Conservation (phyloP, 2,888 invertebrate species). For the Ligdia adustata region DNA sequence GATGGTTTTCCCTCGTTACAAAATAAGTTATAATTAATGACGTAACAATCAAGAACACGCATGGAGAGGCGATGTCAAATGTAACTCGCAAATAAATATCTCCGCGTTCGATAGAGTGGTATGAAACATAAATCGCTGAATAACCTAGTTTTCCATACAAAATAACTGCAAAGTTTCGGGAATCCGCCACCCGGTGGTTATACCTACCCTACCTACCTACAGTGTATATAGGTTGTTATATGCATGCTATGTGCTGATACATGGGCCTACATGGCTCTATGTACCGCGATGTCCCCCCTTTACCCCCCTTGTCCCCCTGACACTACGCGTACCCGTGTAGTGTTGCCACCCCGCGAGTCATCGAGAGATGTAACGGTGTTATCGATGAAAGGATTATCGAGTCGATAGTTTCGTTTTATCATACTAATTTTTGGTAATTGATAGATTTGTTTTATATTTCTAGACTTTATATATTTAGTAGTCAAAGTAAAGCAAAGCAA, state of each 20-base stretch:
- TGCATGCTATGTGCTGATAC: slow-evolving; percentile 72
- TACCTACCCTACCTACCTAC: slow-evolving; percentile 54
- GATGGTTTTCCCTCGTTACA: no score
- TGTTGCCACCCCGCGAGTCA: slow-evolving; percentile 74
- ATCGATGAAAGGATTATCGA: slow-evolving; percentile 57
- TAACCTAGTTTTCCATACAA: slow-evolving; percentile 83
- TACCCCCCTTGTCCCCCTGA: slow-evolving; percentile 48
- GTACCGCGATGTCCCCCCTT: slow-evolving; percentile 61
- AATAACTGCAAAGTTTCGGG: slow-evolving; percentile 83
- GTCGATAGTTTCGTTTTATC: slow-evolving; percentile 46
- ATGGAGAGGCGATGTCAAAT: no score
- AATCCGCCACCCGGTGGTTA: slow-evolving; percentile 42
- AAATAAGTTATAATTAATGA: no score
- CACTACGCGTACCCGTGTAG: slow-evolving; percentile 64
- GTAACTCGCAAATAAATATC: slow-evolving; percentile 13
- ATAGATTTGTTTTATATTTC: no score
- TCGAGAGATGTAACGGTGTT: slow-evolving; percentile 53
- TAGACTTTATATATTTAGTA: no score
- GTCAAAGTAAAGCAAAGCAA: no score
- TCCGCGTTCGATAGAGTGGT: slow-evolving; percentile 44
- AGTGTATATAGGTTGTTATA: background rate
- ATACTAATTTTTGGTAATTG: no score
- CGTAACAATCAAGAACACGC: no score
- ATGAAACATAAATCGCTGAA: slow-evolving; percentile 75
- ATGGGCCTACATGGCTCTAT: slow-evolving; percentile 75